Percentiles rank a stretch among this genome's conserved stretches.
These are phyloP conservation scores for Lasiommata megera DNA, from an alignment of 2,888 invertebrate genomes.

Conservation along the genomic window DNA sequence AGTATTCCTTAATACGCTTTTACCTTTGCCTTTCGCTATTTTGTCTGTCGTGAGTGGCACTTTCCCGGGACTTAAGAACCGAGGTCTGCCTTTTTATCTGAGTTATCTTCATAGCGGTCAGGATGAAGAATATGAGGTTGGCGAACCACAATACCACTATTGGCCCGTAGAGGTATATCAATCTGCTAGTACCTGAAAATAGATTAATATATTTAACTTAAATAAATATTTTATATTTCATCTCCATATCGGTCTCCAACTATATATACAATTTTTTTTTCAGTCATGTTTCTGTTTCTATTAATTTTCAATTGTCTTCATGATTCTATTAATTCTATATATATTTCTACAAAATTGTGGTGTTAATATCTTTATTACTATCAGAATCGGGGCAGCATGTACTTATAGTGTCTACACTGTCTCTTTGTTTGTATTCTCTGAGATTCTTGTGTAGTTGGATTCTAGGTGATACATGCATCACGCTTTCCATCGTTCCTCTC, in stretches of 20 bases:
- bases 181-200: slow-evolving; percentile 52
- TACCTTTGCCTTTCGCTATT: slow-evolving; percentile 66
- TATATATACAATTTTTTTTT: no score
- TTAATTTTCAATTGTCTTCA: no score
- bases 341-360: slow-evolving; percentile 28
- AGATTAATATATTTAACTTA: no score
- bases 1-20: background rate
- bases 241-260: no score
- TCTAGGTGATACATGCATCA: slow-evolving; percentile 17
- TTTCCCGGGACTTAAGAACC: slow-evolving; percentile 61
- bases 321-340: no score
- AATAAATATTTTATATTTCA: no score
- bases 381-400: slow-evolving; percentile 26
- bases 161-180: slow-evolving; percentile 66
- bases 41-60: slow-evolving; percentile 58
- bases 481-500: slow-evolving; percentile 27
- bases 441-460: slow-evolving; percentile 16
- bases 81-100: slow-evolving; percentile 62
- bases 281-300: no score
- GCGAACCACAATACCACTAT: slow-evolving; percentile 60
- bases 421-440: slow-evolving; percentile 28
- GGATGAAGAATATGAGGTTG: slow-evolving; percentile 61
- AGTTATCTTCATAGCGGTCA: slow-evolving; percentile 63
- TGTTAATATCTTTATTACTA: slow-evolving; percentile 26
- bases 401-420: slow-evolving; percentile 30